Conservation (phyloP, 1,140 invertebrate species). For the Conus betulinus region DNA sequence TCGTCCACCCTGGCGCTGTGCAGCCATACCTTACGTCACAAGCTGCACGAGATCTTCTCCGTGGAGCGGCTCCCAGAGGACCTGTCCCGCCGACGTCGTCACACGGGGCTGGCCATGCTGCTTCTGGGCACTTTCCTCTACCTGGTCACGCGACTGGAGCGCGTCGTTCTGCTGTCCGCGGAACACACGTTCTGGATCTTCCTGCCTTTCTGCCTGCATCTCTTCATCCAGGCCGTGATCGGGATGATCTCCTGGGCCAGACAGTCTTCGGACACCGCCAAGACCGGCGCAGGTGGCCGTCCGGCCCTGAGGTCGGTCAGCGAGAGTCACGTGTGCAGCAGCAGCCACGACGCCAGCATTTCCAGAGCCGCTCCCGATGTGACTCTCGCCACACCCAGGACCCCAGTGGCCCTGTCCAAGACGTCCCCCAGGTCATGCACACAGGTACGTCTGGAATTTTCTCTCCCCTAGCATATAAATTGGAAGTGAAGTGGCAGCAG, state of each 20-base stretch:
- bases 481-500: too few species aligned
- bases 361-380: too few species aligned
- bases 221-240: constrained; percentile 5
- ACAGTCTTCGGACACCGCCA: background rate
- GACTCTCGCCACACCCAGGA: too few species aligned
- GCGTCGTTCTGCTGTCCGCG: constrained; percentile 25
- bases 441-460: too few species aligned
- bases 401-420: too few species aligned
- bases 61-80: background rate
- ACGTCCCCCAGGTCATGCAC: too few species aligned
- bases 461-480: too few species aligned
- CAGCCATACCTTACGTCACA: constrained; percentile 1
- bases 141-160: constrained; percentile 22
- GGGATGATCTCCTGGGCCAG: background rate
- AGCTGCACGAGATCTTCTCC: background rate
- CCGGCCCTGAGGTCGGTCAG: background rate
- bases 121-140: constrained; percentile 23
- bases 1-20: constrained; percentile 18
- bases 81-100: background rate
- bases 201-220: constrained; percentile 14
- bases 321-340: background rate
- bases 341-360: background rate
- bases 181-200: constrained; percentile 21
- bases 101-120: constrained; percentile 26
- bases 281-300: background rate